Conservation (phyloP, 1,140 invertebrate genomes). For the Periplaneta americana region DNA sequence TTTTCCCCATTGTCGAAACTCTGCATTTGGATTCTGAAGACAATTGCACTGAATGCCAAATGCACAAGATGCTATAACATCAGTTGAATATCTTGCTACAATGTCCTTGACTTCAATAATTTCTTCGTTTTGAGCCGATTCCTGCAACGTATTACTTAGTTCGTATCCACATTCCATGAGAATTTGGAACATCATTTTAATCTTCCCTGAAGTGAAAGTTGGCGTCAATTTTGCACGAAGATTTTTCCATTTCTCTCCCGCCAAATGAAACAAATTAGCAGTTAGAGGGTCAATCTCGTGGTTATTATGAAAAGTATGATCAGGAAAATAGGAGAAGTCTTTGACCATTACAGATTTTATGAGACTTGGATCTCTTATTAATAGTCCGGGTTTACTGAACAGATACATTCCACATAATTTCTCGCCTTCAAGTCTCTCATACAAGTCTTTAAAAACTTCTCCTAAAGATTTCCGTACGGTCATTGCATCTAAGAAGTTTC, state of each 20-base stretch:
- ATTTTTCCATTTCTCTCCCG: slow-evolving; percentile 35
- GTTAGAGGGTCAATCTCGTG: slow-evolving; percentile 30
- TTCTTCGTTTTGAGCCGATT: slow-evolving; percentile 19
- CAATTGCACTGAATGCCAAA: slow-evolving; percentile 33
- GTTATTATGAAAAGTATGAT: slow-evolving; percentile 45
- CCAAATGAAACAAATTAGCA: slow-evolving; percentile 11
- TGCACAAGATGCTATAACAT: slow-evolving; percentile 30
- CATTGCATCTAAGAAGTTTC: slow-evolving; percentile 13
- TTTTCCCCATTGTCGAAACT: slow-evolving; percentile 30
- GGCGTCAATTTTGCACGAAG: slow-evolving; percentile 39
- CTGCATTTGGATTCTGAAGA: slow-evolving; percentile 28
- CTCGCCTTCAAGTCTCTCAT: background rate
- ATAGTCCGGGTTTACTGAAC: slow-evolving; percentile 25
- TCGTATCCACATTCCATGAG: background rate
- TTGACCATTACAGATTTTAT: slow-evolving; percentile 50
- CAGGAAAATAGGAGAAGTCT: slow-evolving; percentile 51
- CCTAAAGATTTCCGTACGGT: slow-evolving; percentile 17
- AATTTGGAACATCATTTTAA: slow-evolving; percentile 41
- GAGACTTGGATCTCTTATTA: slow-evolving; percentile 40
- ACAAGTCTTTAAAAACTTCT: background rate
- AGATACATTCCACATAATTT: background rate
- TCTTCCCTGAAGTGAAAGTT: no score
- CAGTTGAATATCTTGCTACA: slow-evolving; percentile 14
- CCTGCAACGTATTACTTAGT: background rate
- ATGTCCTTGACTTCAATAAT: slow-evolving; percentile 16